Evolutionary conservation across 2,888 invertebrate genomes (phyloP).

Genomic region (Xylota segnis): DNA sequence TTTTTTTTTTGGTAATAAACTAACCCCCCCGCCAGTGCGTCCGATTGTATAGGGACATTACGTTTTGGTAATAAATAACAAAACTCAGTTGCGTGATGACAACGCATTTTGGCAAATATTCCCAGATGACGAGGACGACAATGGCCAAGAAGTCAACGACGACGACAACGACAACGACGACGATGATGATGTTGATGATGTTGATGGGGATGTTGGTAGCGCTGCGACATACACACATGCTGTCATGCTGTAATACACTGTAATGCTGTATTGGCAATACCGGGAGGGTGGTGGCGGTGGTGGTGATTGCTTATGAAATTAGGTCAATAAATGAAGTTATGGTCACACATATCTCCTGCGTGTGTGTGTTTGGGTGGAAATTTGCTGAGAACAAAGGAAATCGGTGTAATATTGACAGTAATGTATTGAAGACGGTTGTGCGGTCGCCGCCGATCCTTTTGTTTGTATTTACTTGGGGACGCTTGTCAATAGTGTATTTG

Average conservation of each 20-base stretch:
- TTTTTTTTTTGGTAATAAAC: slow-evolving; percentile 64
- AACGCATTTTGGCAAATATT: slow-evolving; percentile 65
- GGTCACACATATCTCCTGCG: slow-evolving; percentile 53
- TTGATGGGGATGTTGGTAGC: slow-evolving; percentile 24
- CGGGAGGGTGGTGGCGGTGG: slow-evolving; percentile 17
- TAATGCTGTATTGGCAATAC: slow-evolving; percentile 36
- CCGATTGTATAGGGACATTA: slow-evolving; percentile 31
- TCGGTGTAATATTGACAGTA: slow-evolving; percentile 47
- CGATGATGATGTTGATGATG: slow-evolving; percentile 26
- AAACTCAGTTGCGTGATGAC: slow-evolving; percentile 68
- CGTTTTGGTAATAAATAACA: slow-evolving; percentile 63
- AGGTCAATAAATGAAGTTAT: slow-evolving; percentile 74
- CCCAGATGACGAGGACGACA: slow-evolving; percentile 25
- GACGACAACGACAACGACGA: slow-evolving; percentile 10
- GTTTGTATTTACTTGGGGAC: slow-evolving; percentile 37
- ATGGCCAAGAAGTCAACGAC: slow-evolving; percentile 24
- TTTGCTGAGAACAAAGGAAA: slow-evolving; percentile 63
- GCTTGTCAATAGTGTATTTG: slow-evolving; percentile 41
- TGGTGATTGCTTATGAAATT: slow-evolving; percentile 75
- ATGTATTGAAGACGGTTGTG: slow-evolving; percentile 41
- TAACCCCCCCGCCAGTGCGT: no score
- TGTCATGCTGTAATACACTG: no score
- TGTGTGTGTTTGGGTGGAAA: slow-evolving; percentile 44
- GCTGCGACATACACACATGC: no score
- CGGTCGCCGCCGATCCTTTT: slow-evolving; percentile 28